A percentile compares a stretch with the other conserved stretches of the same genome.
phyloP scores from a whole-genome alignment of 2,888 invertebrate genomes.

The Chymomyza caudatula region DNA sequence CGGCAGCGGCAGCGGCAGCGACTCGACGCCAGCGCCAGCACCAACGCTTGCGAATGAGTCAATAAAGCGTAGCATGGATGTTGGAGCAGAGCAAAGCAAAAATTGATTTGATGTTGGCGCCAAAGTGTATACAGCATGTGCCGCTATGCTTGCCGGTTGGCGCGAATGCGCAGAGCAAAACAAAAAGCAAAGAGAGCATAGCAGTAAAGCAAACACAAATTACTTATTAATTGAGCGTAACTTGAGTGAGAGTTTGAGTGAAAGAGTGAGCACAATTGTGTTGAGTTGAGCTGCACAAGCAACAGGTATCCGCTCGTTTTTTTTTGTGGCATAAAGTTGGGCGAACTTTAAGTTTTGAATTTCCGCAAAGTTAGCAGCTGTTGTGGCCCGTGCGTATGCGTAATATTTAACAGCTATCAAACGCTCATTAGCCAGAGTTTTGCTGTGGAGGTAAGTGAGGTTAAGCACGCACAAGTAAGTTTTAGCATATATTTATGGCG shows the following conservation, averaged over 20 bases:
- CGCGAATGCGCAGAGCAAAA: conserved; percentile 43
- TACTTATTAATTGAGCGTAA: too few relatives aligned
- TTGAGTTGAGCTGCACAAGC: conserved; percentile 11
- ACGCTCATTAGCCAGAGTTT: background rate
- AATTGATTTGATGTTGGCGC: conserved; percentile 29
- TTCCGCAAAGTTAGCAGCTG: background rate
- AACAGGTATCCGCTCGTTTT: conserved; percentile 36
- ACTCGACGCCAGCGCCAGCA: background rate
- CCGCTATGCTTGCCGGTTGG: background rate
- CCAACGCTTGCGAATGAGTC: background rate
- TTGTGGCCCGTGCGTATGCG: background rate
- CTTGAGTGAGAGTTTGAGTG: conserved; percentile 24
- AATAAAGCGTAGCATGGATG: too few relatives aligned
- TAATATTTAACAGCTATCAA: background rate
- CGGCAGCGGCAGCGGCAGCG: conserved; percentile 37
- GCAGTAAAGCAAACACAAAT: background rate
- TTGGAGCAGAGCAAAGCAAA: conserved; percentile 10
- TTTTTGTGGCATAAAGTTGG: conserved; percentile 1
- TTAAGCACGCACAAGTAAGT: too few relatives aligned
- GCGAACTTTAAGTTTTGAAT: background rate
- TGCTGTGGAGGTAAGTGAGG: too few relatives aligned
- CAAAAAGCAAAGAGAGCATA: conserved; percentile 40
- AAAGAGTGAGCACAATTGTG: background rate
- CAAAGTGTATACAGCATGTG: too few relatives aligned
- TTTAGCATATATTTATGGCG: too few relatives aligned